Evolutionary conservation across 35 echinoderm and acorn worm species (phyloP), one percentile per base, ranked within the genome.

Genomic region (Hemicentrotus pulcherrimus): DNA sequence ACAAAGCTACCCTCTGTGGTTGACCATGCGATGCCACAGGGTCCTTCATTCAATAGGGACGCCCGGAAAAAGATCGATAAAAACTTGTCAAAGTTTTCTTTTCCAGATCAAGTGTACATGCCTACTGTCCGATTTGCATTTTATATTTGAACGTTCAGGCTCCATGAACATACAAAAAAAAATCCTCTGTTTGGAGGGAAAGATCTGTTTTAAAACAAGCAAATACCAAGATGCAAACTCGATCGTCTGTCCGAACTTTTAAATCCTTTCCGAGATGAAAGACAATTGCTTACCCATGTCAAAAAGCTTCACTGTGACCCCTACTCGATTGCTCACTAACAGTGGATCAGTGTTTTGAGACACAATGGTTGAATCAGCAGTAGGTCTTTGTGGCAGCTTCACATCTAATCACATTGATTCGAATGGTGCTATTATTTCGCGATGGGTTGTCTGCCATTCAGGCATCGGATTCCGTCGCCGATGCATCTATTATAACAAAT

Each of bases 51-150:
- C 5, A 4, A 28, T 78, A n/a, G 65, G 65, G 28, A 22, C 22
- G 28, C 65, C 65, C 22, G 28, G 65, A 28, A n/a, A n/a, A 78
- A 78, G 24, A 78, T 78, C 65, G 24, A 78, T 78, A n/a, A n/a
- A 78, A 78, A 78, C 65, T 78, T 78, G 65, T 78, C 22, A 78
- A 78, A 78, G 65, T 78, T n/a, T 78, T 78, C 65, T 78, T 78
- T 78, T 78, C 19, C 65, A 78, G 65, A 78, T 78, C 18, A 78
- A n/a, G 28, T 78, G 65, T 22, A 78, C 11, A 16, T n/a, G 65
- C 28, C 19, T 10, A 0, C 65, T 28, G 65, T 78, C 7, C 0
- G 65, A n/a, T 78, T 0, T n/a, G 4, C 16, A 22, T n/a, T 28
- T 55, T 10, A 55, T 10, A 55, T 11, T 55, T 55, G 8, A 11